Evolutionary conservation across 30 jellyfish, hydroid and myxozoan species (phyloP).

Genomic region (Hydra vulgaris): DNA sequence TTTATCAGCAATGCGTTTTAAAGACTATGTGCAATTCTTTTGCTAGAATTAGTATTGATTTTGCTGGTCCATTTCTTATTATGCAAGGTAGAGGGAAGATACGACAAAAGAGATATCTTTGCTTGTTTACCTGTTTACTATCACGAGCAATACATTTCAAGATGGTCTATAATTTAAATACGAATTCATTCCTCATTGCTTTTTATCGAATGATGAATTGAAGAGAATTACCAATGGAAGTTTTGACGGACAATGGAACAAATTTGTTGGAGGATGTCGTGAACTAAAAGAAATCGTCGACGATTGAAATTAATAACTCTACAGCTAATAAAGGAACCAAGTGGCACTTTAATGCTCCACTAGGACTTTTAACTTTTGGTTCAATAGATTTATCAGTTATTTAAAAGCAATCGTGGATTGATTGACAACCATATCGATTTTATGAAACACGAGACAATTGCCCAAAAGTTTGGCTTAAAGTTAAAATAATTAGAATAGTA

Average conservation of each 20-base stretch:
- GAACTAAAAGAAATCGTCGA: not conserved
- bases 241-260: not conserved
- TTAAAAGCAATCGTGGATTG: no score
- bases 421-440: no score
- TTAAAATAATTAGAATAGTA: no score
- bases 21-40: conserved; percentile 19
- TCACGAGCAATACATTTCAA: conserved; percentile 7
- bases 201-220: conserved; percentile 3
- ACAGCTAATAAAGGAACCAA: not conserved
- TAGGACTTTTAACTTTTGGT: no score
- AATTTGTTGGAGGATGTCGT: not conserved
- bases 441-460: no score
- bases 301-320: not conserved
- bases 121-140: conserved; percentile 8
- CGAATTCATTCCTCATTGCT: conserved; percentile 1
- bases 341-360: not conserved
- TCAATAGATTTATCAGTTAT: no score
- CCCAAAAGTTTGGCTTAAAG: no score
- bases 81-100: conserved; percentile 13
- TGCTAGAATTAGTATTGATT: conserved; percentile 6
- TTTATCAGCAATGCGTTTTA: not conserved
- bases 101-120: not conserved
- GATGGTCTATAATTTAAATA: not conserved
- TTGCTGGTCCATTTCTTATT: conserved; percentile 24
- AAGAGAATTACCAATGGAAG: not conserved